phyloP scores from a whole-genome alignment of 1,140 invertebrate genomes.

The Eupeodes corollae region DNA sequence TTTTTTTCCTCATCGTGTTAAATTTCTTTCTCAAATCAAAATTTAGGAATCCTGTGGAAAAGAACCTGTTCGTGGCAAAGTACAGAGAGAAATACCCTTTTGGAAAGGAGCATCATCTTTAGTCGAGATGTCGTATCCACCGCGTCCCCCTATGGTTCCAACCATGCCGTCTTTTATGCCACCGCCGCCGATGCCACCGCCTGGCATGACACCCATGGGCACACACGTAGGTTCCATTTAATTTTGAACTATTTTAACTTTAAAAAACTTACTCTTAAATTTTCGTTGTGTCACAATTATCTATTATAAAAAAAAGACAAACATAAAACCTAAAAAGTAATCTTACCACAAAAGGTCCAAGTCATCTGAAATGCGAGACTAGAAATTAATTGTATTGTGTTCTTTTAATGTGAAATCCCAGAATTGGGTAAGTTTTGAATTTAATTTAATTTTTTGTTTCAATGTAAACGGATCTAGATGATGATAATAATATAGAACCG shows the following conservation, averaged over 20 bases:
- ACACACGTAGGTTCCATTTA: slow-evolving; percentile 38
- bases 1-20: no score
- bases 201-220: slow-evolving; percentile 38
- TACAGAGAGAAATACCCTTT: no score
- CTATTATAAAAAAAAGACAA: neutral
- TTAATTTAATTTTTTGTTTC: neutral
- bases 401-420: neutral
- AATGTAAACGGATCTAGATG: neutral
- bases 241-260: neutral
- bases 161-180: slow-evolving; percentile 44
- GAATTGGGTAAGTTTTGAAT: neutral
- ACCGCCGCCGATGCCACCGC: slow-evolving; percentile 37
- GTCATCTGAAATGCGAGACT: neutral
- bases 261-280: neutral
- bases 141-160: slow-evolving; percentile 45
- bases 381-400: neutral
- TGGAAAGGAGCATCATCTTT: no score
- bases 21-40: no score
- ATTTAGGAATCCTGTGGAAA: no score
- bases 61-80: no score
- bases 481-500: no score
- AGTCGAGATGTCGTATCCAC: slow-evolving; percentile 27
- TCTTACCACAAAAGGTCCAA: no score
- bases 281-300: neutral
- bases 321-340: no score